These are phyloP conservation scores for Stegophylla sp. DNA, from an alignment of 2,888 invertebrate species.

Conservation along the genomic window DNA sequence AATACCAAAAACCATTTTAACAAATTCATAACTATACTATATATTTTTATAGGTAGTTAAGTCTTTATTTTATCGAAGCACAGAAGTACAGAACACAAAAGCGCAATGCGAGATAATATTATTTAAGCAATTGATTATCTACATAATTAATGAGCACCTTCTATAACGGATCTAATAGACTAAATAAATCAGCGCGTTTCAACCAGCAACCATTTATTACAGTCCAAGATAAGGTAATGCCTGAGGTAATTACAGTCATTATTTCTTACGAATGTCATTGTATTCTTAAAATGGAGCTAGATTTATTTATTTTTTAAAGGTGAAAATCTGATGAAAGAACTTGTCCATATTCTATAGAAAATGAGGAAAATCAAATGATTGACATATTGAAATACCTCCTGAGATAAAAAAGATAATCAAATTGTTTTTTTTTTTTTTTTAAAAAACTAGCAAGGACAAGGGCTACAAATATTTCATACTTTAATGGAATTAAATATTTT, in stretches of 20 bases:
- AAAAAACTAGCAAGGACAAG: too few species aligned
- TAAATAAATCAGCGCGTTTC: slow-evolving; percentile 40
- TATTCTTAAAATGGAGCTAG: neutral
- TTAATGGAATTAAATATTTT: neutral
- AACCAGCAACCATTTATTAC: neutral
- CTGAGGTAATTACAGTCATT: slow-evolving; percentile 5
- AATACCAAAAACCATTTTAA: too few species aligned
- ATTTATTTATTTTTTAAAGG: too few species aligned
- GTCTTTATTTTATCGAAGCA: neutral
- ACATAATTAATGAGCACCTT: slow-evolving; percentile 42
- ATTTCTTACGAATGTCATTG: neutral
- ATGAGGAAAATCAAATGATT: neutral
- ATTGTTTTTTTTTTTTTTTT: too few species aligned
- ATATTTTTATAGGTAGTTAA: too few species aligned
- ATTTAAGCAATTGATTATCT: slow-evolving; percentile 21
- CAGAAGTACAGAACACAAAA: neutral
- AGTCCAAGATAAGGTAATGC: too few species aligned
- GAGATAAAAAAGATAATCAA: too few species aligned
- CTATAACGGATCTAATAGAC: slow-evolving; percentile 21
- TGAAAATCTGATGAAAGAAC: neutral
- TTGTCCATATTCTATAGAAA: too few species aligned
- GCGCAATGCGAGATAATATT: neutral
- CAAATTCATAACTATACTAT: neutral
- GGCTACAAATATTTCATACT: neutral
- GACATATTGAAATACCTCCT: too few species aligned